Percentiles rank a stretch among this genome's conserved stretches.
These are phyloP conservation scores for Scaptomyza polygonia DNA, from an alignment of 2,888 invertebrate species.

Conservation along the genomic window DNA sequence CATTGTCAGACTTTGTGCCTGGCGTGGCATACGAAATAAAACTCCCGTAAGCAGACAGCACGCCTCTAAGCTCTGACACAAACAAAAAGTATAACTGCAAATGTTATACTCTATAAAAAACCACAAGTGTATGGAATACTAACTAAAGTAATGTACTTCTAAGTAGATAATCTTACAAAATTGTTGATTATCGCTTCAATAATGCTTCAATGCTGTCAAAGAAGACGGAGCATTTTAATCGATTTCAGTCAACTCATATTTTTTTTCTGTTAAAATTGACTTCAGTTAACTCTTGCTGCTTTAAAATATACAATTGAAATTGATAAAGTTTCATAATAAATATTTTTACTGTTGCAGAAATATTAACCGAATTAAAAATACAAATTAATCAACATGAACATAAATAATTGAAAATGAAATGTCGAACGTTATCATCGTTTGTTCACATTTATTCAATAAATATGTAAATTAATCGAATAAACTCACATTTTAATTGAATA, in stretches of 20 bases:
- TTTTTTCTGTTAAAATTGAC: not conserved
- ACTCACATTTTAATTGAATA: no score
- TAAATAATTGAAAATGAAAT: not conserved
- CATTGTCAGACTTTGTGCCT: slow-evolving; percentile 72
- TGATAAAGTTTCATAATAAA: not conserved
- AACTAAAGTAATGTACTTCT: not conserved
- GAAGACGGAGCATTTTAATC: not conserved
- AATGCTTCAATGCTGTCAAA: not conserved
- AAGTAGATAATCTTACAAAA: not conserved
- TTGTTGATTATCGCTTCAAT: not conserved
- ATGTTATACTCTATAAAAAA: slow-evolving; percentile 24
- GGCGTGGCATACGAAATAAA: slow-evolving; percentile 75
- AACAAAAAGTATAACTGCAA: slow-evolving; percentile 19
- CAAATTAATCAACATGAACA: no score
- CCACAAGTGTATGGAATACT: not conserved
- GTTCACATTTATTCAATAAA: not conserved
- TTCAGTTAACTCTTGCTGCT: not conserved
- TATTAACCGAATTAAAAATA: not conserved
- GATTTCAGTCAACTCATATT: not conserved
- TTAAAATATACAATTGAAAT: not conserved
- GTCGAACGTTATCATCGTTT: not conserved
- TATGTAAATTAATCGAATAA: not conserved
- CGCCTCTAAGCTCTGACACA: slow-evolving; percentile 55
- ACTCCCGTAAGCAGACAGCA: slow-evolving; percentile 74
- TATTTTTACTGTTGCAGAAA: not conserved